Evolutionary conservation across 1,140 invertebrate species (phyloP).

Genomic region (Chionoecetes opilio): DNA sequence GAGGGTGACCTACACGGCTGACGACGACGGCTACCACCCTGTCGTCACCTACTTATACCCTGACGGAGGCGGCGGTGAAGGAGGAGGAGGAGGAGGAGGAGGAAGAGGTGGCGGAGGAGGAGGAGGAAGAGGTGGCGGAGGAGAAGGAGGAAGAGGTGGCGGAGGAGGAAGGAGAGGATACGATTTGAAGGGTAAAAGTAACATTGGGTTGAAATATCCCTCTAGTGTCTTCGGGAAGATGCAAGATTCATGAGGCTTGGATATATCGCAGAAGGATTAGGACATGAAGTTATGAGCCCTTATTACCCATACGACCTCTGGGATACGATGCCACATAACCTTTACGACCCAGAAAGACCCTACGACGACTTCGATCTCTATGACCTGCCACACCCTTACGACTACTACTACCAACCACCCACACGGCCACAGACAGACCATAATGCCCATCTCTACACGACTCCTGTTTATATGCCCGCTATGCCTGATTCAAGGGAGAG

Average conservation of each 20-base stretch:
- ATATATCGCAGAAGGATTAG: background rate
- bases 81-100: background rate
- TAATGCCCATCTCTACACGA: background rate
- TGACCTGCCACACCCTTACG: background rate
- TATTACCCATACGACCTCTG: background rate
- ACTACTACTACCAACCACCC: background rate
- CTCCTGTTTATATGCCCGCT: background rate
- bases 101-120: background rate
- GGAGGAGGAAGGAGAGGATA: background rate
- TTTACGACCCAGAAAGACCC: background rate
- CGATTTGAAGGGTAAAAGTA: background rate
- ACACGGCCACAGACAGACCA: background rate
- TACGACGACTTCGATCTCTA: background rate
- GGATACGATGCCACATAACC: background rate
- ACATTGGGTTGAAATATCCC: background rate
- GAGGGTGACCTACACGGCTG: constrained; percentile 60
- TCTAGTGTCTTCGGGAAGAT: background rate
- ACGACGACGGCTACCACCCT: constrained; percentile 62
- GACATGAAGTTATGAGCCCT: background rate
- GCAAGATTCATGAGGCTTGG: background rate
- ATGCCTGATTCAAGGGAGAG: no score
- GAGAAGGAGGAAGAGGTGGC: background rate
- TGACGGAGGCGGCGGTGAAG: background rate
- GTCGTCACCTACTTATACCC: constrained; percentile 55
- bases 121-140: no score